These are phyloP conservation scores for Greenwoodochromis staneri DNA, from an alignment of 2,113 vertebrate genomes.

Conservation along the genomic window DNA sequence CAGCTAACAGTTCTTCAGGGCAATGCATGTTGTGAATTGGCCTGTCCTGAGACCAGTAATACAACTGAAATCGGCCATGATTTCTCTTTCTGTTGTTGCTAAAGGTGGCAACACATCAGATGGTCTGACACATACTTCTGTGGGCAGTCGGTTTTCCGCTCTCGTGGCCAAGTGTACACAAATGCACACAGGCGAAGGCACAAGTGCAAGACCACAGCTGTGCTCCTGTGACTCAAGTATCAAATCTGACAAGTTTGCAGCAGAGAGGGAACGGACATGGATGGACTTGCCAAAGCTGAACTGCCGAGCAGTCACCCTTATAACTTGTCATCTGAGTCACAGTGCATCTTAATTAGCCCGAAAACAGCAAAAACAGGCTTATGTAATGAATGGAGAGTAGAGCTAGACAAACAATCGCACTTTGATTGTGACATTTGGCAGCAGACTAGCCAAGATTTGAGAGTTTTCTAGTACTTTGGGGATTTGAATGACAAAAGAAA, in stretches of 20 bases:
- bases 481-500: not conserved
- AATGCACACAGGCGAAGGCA: not conserved
- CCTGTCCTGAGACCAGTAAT: not conserved
- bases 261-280: not conserved
- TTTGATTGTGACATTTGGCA: not conserved
- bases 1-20: not conserved
- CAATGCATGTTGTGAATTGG: not conserved
- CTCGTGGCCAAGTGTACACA: not conserved
- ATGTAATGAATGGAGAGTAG: not conserved
- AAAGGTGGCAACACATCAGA: constrained; percentile 24
- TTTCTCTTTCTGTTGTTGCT: not conserved
- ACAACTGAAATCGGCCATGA: not conserved
- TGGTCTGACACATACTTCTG: constrained; percentile 38
- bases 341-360: not conserved
- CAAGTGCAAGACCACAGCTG: constrained; percentile 8
- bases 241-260: not conserved
- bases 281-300: not conserved
- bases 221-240: constrained; percentile 13
- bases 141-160: constrained; percentile 21
- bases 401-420: not conserved
- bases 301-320: not conserved
- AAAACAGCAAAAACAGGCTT: not conserved
- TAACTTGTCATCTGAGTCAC: not conserved
- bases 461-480: not conserved
- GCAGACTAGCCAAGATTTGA: not conserved